Percentiles rank a stretch among this genome's conserved stretches.
phyloP scores from a whole-genome alignment of 2,888 invertebrate species.

The Patella caerulea region DNA sequence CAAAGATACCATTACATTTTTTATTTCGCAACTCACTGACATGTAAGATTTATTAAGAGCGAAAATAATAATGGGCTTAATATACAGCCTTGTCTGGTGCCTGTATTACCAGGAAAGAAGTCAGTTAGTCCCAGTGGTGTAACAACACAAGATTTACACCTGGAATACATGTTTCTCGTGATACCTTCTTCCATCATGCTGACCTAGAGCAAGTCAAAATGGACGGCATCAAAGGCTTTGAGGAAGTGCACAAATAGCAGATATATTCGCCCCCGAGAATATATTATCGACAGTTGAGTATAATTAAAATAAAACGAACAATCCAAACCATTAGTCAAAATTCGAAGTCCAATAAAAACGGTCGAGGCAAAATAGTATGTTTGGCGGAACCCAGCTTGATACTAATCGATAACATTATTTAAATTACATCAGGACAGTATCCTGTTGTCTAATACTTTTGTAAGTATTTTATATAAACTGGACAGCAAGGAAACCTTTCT shows the following conservation, averaged over 20 bases:
- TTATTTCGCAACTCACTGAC: not conserved
- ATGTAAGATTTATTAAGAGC: not conserved
- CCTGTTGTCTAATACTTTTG: not conserved
- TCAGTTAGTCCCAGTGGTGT: conserved; percentile 2
- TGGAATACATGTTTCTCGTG: not conserved
- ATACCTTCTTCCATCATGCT: not conserved
- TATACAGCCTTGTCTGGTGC: conserved; percentile 14
- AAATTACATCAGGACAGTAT: not conserved
- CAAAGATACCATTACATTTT: conserved; percentile 12
- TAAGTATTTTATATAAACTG: not conserved
- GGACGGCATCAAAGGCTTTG: too few relatives aligned
- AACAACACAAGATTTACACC: conserved; percentile 10
- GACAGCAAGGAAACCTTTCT: not conserved
- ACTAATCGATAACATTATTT: not conserved
- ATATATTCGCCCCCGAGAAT: too few relatives aligned
- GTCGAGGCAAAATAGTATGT: too few relatives aligned
- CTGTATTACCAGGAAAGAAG: not conserved
- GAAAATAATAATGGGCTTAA: conserved; percentile 1
- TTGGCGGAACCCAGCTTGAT: not conserved
- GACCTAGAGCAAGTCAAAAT: not conserved
- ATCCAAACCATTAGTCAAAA: too few relatives aligned
- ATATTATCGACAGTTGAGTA: too few relatives aligned
- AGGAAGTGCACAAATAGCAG: too few relatives aligned
- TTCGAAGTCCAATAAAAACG: too few relatives aligned
- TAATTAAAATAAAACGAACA: too few relatives aligned